Conservation (phyloP, 2,113 vertebrate genomes). For the Phylloscopus trochilus region DNA sequence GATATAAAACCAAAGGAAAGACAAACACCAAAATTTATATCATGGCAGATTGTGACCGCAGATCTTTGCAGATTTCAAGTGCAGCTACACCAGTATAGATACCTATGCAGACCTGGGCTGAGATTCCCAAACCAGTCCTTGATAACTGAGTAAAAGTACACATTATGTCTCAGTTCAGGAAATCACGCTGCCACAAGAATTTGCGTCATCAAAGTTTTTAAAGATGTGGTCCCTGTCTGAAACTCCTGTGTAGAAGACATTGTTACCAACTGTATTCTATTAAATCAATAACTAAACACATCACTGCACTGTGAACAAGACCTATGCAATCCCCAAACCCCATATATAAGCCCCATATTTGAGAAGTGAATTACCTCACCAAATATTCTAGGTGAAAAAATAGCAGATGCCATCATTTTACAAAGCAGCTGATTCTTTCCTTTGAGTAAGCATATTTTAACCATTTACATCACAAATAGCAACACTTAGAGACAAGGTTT, state of each 20-base stretch:
- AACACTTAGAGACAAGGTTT: neutral
- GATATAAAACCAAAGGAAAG: neutral
- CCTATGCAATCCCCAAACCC: rapidly evolving
- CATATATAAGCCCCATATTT: neutral
- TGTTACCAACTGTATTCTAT: neutral
- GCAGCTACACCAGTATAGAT: neutral
- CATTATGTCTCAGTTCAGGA: neutral
- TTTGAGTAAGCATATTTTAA: neutral
- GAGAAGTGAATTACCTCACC: neutral
- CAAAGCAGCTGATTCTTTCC: neutral
- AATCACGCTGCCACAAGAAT: neutral
- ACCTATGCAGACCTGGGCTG: neutral
- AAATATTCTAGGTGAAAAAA: neutral
- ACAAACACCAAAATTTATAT: neutral
- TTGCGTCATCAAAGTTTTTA: neutral
- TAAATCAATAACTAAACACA: neutral
- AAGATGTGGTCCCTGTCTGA: neutral
- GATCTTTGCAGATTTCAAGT: neutral
- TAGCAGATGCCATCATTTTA: neutral
- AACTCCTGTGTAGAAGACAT: neutral
- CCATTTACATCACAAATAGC: neutral
- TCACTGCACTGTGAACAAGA: neutral
- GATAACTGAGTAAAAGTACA: neutral
- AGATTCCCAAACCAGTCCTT: neutral
- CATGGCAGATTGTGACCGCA: neutral